These are phyloP conservation scores for Dasypolia templi DNA, from an alignment of 2,888 invertebrate species.

Conservation along the genomic window DNA sequence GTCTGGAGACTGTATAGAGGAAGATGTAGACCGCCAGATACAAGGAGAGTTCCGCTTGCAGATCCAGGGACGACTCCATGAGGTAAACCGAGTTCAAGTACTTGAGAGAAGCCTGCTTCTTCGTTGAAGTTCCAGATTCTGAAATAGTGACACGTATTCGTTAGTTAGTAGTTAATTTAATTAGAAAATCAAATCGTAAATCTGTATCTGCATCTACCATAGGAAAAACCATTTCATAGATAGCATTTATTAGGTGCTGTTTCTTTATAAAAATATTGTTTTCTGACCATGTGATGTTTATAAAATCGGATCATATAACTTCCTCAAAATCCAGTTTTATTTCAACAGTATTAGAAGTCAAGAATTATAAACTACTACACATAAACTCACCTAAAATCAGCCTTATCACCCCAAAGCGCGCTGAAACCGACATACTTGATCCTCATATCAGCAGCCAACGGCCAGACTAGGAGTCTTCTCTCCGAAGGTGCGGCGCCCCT, in stretches of 20 bases:
- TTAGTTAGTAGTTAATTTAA: too few relatives aligned
- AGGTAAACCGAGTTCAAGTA: conserved; percentile 91
- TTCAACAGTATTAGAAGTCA: too few relatives aligned
- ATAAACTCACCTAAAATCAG: conserved; percentile 91
- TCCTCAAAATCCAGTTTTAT: too few relatives aligned
- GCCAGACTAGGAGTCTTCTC: conserved; percentile 91
- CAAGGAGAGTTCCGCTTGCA: conserved; percentile 91
- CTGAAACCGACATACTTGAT: conserved; percentile 92
- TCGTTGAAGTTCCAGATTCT: conserved; percentile 93
- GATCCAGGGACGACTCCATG: conserved; percentile 92
- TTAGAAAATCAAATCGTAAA: too few relatives aligned
- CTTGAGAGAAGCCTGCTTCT: conserved; percentile 93
- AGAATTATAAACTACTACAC: too few relatives aligned
- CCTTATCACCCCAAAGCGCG: conserved; percentile 91
- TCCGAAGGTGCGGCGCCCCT: conserved; percentile 90
- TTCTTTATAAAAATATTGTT: too few relatives aligned
- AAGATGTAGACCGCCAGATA: conserved; percentile 91
- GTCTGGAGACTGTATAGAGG: conserved; percentile 85
- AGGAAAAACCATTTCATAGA: too few relatives aligned
- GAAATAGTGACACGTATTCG: conserved; percentile 61
- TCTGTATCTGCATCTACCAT: too few relatives aligned
- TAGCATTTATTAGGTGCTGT: too few relatives aligned
- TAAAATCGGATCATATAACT: too few relatives aligned
- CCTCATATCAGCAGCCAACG: conserved; percentile 90
- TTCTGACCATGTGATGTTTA: too few relatives aligned